phyloP scores from a whole-genome alignment of 2,113 vertebrate genomes.

The Salvator merianae region DNA sequence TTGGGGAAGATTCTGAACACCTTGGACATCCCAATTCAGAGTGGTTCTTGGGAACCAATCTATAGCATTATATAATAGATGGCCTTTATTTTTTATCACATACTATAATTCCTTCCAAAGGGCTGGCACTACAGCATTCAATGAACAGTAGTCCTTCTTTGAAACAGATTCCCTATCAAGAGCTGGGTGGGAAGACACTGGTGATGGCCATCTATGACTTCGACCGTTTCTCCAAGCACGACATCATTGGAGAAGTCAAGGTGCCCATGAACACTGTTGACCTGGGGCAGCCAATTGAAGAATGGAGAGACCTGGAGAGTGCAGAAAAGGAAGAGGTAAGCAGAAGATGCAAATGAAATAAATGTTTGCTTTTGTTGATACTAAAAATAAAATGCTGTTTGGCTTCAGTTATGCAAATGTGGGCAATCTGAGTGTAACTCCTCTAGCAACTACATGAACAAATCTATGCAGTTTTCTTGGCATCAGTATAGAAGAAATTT shows the following conservation, averaged over 20 bases:
- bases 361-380: neutral
- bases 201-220: slow-evolving; percentile 98
- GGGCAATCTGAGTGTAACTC: too few species aligned
- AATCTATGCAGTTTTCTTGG: too few species aligned
- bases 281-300: slow-evolving; percentile 94
- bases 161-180: slow-evolving; percentile 91
- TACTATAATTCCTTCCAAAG: neutral
- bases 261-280: slow-evolving; percentile 96
- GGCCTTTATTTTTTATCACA: neutral
- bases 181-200: slow-evolving; percentile 94
- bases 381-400: neutral
- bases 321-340: slow-evolving; percentile 96
- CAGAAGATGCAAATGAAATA: neutral
- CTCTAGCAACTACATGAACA: too few species aligned
- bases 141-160: slow-evolving; percentile 13
- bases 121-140: neutral
- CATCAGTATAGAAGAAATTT: too few species aligned
- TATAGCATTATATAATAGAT: too few species aligned
- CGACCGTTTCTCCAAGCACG: slow-evolving; percentile 97
- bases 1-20: too few species aligned
- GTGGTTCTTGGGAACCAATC: too few species aligned
- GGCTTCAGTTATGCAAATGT: neutral
- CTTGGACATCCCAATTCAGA: too few species aligned
- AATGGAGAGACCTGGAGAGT: slow-evolving; percentile 94
- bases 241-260: slow-evolving; percentile 94